Conservation (phyloP, 1,140 invertebrate species). For the fruit fly (Drosophila melanogaster) region Release_6_plus_ISO1_MT NC_004354.4:3202501-3203000, state of each 20-base stretch:
- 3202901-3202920: slow-evolving; percentile 7
- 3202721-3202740: slow-evolving; percentile 7
- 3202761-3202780: slow-evolving; percentile 6
- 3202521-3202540: background rate
- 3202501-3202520: background rate
- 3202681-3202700: background rate
- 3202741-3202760: background rate
- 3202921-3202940: background rate
- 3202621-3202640: background rate
- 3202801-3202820: slow-evolving; percentile 36
- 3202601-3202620: too few species aligned
- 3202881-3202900: slow-evolving; percentile 32
- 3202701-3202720: slow-evolving; percentile 3
- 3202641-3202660: background rate
- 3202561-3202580: slow-evolving; percentile 10
- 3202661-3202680: slow-evolving; percentile 2
- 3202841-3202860: slow-evolving; percentile 42
- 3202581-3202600: background rate
- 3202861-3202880: slow-evolving; percentile 35
- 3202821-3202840: slow-evolving; percentile 43
- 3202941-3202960: slow-evolving; percentile 16
- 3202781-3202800: slow-evolving; percentile 40
- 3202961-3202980: slow-evolving; percentile 59
- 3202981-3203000: slow-evolving; percentile 53
- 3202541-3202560: background rate